Evolutionary conservation across 2,888 invertebrate species (phyloP), one percentile per base, ranked within the genome.

Genomic region (Thereva nobilitata): DNA sequence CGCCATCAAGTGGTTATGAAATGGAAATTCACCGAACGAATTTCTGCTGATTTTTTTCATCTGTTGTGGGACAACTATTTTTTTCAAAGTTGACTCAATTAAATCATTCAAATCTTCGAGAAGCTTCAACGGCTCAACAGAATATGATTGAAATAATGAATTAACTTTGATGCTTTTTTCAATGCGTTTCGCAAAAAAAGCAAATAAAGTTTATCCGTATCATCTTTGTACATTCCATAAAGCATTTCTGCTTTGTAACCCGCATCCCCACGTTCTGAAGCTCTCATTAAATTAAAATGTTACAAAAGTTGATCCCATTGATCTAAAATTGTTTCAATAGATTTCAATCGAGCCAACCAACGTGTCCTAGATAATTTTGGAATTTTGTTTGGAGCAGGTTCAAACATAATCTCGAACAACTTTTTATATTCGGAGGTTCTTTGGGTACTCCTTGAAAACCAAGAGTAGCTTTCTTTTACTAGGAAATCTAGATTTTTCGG

Each of bases 391-490:
- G 49, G 49, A 6, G 5, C 8, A 3, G 5, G 9, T 23, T 49
- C 49, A 3, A 3, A 23, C 4, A 49, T 12, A 47, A 37, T 23
- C 47, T 40, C 12, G 47, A n/a, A 47, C 10, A 47, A 47, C 10
- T 23, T 5, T 34, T 7, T 59, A 10, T 61, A 61, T 10, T 61
- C 49, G 4, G n/a, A 4, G 34, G 47, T 41, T 12, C 52, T 40
- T 40, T 57, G 38, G 5, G 42, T 45, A 9, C 56, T 65, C 6
- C 47, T 23, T 40, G 56, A 12, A 12, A 65, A 56, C 56, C 50
- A 50, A 45, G 56, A 59, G 45, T 66, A 59, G n/a, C 44, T 42
- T 44, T 66, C 66, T 38, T 59, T 59, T 35, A 45, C 53, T 4
- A 52, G 7, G 45, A 66, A 59, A 8, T 66, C 59, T 4, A 66